Base-by-base conservation (phyloP, 2,888 invertebrate genomes). In the Rhyacophila evoluta region DNA sequence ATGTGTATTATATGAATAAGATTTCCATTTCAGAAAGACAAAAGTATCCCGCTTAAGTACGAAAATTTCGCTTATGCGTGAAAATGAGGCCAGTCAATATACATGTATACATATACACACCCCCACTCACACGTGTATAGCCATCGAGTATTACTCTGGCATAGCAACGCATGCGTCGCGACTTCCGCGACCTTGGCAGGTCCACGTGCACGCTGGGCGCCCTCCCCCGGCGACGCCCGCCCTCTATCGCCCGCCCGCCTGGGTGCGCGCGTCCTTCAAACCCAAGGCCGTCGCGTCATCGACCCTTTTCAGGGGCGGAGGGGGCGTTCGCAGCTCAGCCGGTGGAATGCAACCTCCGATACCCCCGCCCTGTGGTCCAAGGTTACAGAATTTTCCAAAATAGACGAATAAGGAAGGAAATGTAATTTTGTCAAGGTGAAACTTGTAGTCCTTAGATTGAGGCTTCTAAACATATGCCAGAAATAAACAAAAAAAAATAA, bases 221-320 rank as follows among this genome's bases (percentile, higher is more conserved):
- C 29, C 41, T 29, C 41, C 73, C 72, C 73, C 11, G 41, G n/a
- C 72, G 38, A 38, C 72, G 39, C 72, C 39, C 72, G 72, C 27
- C 72, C 73, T n/a, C n/a, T 29, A n/a, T 15, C 73, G 10, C 25
- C 73, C 19, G 15, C 73, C 41, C 2, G 29, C 11, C 73, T 19
- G 41, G 39, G 39, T 41, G 38, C 73, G 73, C 39, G 39, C 73
- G 38, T 73, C 38, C 29, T 41, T 29, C 73, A 38, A 8, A 29
- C 73, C 73, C 73, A 73, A 73, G 73, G 73, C 73, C 73, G 41
- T 3, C 27, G 41, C 39, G 73, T 73, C 28, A 41, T 19, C 41
- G 73, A 41, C 41, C 39, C 41, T 55, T 55, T 55, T 25, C 55
- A 55, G 55, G 55, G 55, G 10, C 8, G 55, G 55, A 55, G 55